phyloP scores from a whole-genome alignment of 2,888 invertebrate species.

The Automeris io region DNA sequence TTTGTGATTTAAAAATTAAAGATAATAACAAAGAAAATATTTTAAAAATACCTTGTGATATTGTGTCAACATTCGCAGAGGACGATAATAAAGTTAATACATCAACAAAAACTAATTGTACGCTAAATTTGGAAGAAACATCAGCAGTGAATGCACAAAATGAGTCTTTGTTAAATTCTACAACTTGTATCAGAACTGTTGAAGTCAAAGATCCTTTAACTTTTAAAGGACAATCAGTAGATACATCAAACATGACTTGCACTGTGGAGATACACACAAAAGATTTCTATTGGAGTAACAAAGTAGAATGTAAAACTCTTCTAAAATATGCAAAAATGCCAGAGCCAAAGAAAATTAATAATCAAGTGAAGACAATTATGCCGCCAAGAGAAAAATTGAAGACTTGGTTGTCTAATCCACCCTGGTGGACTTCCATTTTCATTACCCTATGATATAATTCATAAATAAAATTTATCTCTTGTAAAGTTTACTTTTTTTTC shows the following conservation, averaged over 20 bases:
- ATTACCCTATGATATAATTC: slow-evolving; percentile 57
- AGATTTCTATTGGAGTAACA: slow-evolving; percentile 32
- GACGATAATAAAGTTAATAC: slow-evolving; percentile 24
- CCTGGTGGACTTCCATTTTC: slow-evolving; percentile 65
- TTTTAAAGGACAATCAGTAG: slow-evolving; percentile 40
- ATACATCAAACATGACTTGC: slow-evolving; percentile 41
- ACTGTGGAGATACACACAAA: slow-evolving; percentile 49
- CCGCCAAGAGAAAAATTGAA: slow-evolving; percentile 49
- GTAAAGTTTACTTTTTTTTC: too few species aligned
- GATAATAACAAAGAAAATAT: slow-evolving; percentile 41
- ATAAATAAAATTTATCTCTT: too few species aligned
- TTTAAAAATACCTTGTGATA: slow-evolving; percentile 63
- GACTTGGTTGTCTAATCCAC: slow-evolving; percentile 53
- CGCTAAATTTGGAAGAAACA: slow-evolving; percentile 11
- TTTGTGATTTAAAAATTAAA: slow-evolving; percentile 47
- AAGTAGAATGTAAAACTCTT: slow-evolving; percentile 46
- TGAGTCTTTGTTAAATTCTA: slow-evolving; percentile 26
- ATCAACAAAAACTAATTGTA: slow-evolving; percentile 33
- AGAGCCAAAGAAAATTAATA: slow-evolving; percentile 41
- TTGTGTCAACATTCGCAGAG: slow-evolving; percentile 62
- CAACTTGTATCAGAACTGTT: slow-evolving; percentile 30
- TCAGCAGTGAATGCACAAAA: slow-evolving; percentile 11
- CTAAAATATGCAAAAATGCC: slow-evolving; percentile 51
- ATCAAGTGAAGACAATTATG: slow-evolving; percentile 23
- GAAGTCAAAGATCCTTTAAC: slow-evolving; percentile 44